phyloP scores from a whole-genome alignment of 1,140 invertebrate genomes.

The Drosophila bocki region DNA sequence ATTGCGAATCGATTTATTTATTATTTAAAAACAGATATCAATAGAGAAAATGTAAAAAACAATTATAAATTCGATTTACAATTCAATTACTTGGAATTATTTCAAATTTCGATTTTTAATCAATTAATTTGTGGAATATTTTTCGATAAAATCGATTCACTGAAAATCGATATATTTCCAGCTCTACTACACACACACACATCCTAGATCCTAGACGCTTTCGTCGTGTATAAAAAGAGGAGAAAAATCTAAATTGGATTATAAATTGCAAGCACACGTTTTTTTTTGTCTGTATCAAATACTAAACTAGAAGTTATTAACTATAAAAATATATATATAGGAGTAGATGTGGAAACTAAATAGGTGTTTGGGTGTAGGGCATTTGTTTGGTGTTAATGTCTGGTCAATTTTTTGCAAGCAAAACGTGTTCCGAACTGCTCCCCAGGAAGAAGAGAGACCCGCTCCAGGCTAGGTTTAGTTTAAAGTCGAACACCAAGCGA shows the following conservation, averaged over 20 bases:
- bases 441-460: background rate
- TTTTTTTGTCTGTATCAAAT: slow-evolving; percentile 74
- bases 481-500: slow-evolving; percentile 70
- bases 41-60: too few relatives aligned
- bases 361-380: slow-evolving; percentile 48
- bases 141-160: too few relatives aligned
- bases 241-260: slow-evolving; percentile 44
- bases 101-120: too few relatives aligned
- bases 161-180: background rate
- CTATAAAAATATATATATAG: slow-evolving; percentile 11
- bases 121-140: too few relatives aligned
- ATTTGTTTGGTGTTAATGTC: slow-evolving; percentile 75
- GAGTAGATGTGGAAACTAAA: background rate
- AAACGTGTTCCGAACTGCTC: slow-evolving; percentile 11
- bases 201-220: slow-evolving; percentile 72
- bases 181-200: slow-evolving; percentile 15
- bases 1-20: too few relatives aligned
- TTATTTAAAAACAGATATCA: too few relatives aligned
- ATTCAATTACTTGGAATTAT: too few relatives aligned
- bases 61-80: too few relatives aligned
- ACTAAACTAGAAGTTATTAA: slow-evolving; percentile 69
- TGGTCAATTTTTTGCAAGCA: slow-evolving; percentile 67
- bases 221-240: slow-evolving; percentile 60
- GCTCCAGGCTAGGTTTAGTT: slow-evolving; percentile 52
- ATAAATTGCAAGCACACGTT: slow-evolving; percentile 22